Conservation (phyloP, 2,888 invertebrate genomes). For the Himalopsyche japonica region DNA sequence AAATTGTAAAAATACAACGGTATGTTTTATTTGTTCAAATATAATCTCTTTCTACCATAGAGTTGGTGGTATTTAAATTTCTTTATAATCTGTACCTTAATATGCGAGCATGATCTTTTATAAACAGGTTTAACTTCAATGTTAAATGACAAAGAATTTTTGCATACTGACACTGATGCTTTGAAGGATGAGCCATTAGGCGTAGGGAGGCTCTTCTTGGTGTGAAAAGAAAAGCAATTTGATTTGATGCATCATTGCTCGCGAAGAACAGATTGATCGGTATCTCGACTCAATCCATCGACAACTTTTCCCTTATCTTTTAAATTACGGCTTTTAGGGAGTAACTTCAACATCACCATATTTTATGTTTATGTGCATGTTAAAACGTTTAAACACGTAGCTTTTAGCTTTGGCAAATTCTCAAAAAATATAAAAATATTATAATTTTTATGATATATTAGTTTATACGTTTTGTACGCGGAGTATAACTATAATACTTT, state of each 20-base stretch:
- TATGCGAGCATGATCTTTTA: too few species aligned
- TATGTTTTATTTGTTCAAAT: too few species aligned
- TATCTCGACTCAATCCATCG: not conserved
- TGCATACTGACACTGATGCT: not conserved
- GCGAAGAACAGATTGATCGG: not conserved
- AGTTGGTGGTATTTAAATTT: too few species aligned
- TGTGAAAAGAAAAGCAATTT: not conserved
- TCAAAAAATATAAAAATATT: too few species aligned
- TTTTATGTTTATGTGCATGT: too few species aligned
- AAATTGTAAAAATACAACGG: too few species aligned
- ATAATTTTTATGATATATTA: too few species aligned
- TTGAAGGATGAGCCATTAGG: slow-evolving; percentile 3
- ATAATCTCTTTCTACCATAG: too few species aligned
- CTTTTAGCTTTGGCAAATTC: not conserved
- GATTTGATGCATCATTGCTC: slow-evolving; percentile 12
- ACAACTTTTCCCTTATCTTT: not conserved
- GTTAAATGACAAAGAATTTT: not conserved
- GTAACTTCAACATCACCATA: not conserved
- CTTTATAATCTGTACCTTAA: too few species aligned
- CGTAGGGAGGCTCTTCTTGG: not conserved
- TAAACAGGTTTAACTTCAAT: not conserved
- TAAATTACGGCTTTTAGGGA: not conserved
- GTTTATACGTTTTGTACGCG: too few species aligned
- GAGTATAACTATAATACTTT: too few species aligned
- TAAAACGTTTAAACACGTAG: not conserved